Base-by-base conservation (phyloP, 92 coral and sea anemone species). In the Heliopora coerulea region DNA sequence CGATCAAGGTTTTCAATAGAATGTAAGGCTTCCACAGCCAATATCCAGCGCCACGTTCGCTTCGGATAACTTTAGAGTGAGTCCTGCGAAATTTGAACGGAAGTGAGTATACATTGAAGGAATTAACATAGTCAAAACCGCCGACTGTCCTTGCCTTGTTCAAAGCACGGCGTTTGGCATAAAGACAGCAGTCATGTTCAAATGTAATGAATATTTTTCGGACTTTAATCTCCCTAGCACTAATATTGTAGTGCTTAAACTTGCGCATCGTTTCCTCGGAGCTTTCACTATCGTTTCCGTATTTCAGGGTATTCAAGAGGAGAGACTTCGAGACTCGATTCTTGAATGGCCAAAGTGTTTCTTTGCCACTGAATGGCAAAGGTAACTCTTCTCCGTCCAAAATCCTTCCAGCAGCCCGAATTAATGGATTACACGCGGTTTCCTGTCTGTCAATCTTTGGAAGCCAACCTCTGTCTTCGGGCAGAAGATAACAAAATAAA, bases 1-100 rank as follows among this genome's bases (percentile, higher is more conserved):
- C 76, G 0, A 69, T 1, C 31, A 69, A 29, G 25, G 62, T 29
- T 69, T 69, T 69, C 14, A 69, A 54, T 49, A 69, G 3, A 2
- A 54, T 49, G 20, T 69, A 69, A 29, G 76, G 76, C n/a, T 69
- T 69, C 76, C 62, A 69, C 3, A 69, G 21, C 76, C 76, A 69
- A 31, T 69, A 69, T 10, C 62, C 76, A 17, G 76, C 76, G 1
- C 76, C 61, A 17, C 76, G 62, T 7, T 0, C 13, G 26, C 9
- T 18, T 21, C 26, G 15, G 8, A 69, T 44, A 26, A 69, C 76
- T n/a, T 32, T 57, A 50, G 30, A 21, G 50, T 69, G 62, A 0
- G 17, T 54, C 19, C 31, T 23, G 5, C 29, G 62, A 54, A 69
- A 69, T 28, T 26, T 69, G 18, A 8, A 30, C 10, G 62, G 2